phyloP scores from a whole-genome alignment of 1,140 invertebrate species.

The Stegodyphus mimosarum region DNA sequence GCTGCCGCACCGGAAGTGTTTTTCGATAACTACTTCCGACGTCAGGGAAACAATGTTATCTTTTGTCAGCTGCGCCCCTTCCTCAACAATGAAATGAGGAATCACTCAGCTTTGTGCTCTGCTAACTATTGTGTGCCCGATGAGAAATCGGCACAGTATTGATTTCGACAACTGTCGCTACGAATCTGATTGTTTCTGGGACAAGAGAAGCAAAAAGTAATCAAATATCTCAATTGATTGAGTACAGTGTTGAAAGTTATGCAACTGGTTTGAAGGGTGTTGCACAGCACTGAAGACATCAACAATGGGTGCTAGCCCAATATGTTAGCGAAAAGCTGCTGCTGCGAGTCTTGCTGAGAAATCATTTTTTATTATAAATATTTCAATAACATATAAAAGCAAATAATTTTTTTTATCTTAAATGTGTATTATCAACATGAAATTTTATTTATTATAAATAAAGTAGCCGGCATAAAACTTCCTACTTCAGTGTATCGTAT shows the following conservation, averaged over 20 bases:
- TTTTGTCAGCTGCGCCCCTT: constrained; percentile 21
- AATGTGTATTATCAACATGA: no score
- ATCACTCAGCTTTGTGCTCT: constrained; percentile 1
- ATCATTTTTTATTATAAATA: no score
- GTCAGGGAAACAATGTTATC: constrained; percentile 26
- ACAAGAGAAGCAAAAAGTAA: not conserved
- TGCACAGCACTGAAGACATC: no score
- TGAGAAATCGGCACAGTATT: not conserved
- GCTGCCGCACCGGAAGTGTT: constrained; percentile 29
- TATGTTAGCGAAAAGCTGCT: no score
- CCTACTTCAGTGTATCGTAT: no score
- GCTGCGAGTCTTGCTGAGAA: no score
- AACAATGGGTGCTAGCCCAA: no score
- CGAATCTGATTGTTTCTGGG: constrained; percentile 6
- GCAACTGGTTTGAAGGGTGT: not conserved
- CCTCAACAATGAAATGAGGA: constrained; percentile 32
- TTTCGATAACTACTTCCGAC: constrained; percentile 38
- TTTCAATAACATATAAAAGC: no score
- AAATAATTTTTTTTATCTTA: no score
- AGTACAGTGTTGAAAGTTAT: not conserved
- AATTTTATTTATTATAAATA: no score
- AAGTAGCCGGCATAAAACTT: no score
- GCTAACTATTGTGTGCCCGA: constrained; percentile 3
- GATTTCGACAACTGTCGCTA: constrained; percentile 26
- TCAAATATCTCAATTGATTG: not conserved